These are phyloP conservation scores for Corythornis madagascariensis DNA, from an alignment of 2,113 vertebrate genomes.

Conservation along the genomic window DNA sequence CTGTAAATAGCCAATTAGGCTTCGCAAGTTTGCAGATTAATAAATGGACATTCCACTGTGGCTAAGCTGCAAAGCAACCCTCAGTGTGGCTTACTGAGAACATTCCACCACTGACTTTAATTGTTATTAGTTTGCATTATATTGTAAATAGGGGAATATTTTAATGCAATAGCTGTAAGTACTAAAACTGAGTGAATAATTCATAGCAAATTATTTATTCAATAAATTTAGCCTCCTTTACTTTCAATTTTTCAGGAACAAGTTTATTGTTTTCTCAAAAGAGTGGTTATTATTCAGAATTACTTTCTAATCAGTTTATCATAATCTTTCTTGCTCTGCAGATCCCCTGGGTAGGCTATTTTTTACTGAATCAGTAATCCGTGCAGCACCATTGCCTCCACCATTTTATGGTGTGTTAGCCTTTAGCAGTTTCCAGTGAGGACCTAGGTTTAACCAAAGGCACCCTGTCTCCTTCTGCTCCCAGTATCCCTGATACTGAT, in stretches of 20 bases:
- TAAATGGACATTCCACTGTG: background rate
- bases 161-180: slow-evolving; percentile 14
- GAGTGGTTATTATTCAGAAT: slow-evolving; percentile 13
- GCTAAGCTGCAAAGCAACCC: background rate
- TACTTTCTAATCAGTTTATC: slow-evolving; percentile 24
- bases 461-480: background rate
- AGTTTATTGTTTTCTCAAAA: slow-evolving; percentile 28
- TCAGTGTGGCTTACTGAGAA: background rate
- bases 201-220: slow-evolving; percentile 51
- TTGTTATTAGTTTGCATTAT: slow-evolving; percentile 45
- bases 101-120: background rate
- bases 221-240: slow-evolving; percentile 48
- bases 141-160: slow-evolving; percentile 43
- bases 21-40: background rate
- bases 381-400: background rate
- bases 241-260: slow-evolving; percentile 7
- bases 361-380: background rate
- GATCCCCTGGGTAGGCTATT: background rate
- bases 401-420: background rate
- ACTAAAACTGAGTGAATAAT: slow-evolving; percentile 40
- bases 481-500: too few species aligned
- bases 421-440: background rate
- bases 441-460: background rate
- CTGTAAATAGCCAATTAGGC: background rate
- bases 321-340: background rate